phyloP scores from a whole-genome alignment of 2,113 vertebrate species.

The Deroptyus accipitrinus region DNA sequence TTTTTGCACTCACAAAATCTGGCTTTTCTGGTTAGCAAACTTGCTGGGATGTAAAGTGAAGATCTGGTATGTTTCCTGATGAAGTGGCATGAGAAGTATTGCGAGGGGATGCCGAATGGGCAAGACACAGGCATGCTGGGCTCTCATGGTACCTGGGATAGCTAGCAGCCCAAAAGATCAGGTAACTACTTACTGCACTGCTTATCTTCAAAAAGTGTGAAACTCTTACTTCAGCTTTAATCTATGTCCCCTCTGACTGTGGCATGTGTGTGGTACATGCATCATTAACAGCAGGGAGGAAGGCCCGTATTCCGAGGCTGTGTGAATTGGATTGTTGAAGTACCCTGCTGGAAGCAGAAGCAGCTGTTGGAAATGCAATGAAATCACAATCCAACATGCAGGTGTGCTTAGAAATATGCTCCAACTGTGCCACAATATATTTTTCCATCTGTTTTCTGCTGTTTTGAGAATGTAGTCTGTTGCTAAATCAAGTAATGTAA shows the following conservation, averaged over 20 bases:
- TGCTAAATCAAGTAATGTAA: neutral
- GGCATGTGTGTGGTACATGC: neutral
- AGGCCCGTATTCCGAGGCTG: neutral
- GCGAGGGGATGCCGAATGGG: neutral
- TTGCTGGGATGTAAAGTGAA: neutral
- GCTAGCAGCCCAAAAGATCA: neutral
- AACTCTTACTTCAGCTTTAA: neutral
- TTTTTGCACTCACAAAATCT: neutral
- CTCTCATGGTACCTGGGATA: neutral
- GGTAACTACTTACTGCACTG: neutral
- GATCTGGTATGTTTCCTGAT: neutral
- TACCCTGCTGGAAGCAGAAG: neutral
- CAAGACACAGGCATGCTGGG: rapidly evolving
- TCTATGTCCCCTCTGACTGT: neutral
- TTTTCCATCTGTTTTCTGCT: neutral
- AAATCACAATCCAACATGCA: neutral
- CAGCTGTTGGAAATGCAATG: neutral
- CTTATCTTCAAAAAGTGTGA: neutral
- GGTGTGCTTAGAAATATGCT: neutral
- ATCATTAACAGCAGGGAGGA: neutral
- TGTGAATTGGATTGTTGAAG: neutral
- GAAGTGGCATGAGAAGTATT: neutral
- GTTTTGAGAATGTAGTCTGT: neutral
- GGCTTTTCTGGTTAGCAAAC: neutral
- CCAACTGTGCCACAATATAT: neutral